Percentiles rank a stretch among this genome's conserved stretches.
Conservation (phyloP, 2,888 invertebrate genomes). For the Drosophila colorata region DNA sequence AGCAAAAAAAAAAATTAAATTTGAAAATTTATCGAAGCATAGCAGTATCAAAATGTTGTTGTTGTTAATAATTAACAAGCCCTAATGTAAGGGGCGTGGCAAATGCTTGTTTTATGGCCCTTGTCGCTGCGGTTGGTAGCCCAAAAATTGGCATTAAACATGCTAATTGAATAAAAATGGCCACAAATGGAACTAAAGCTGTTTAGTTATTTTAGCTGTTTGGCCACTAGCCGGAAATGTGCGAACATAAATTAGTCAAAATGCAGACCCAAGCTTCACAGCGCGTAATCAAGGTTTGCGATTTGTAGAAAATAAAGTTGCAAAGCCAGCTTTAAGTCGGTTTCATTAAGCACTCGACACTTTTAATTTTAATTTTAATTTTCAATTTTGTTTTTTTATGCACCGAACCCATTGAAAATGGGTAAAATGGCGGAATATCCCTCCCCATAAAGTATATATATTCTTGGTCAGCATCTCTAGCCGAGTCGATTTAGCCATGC, state of each 20-base stretch:
- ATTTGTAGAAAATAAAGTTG: not conserved
- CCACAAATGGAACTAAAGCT: conserved; percentile 11
- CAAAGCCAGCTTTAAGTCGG: not conserved
- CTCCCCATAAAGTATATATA: too few species aligned
- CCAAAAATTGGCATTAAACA: conserved; percentile 22
- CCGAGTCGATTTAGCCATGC: too few species aligned
- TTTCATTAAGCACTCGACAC: conserved; percentile 5
- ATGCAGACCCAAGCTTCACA: not conserved
- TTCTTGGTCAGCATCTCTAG: too few species aligned
- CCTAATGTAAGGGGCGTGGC: conserved; percentile 15
- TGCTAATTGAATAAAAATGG: conserved; percentile 41
- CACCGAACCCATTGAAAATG: too few species aligned
- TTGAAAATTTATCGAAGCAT: conserved; percentile 17
- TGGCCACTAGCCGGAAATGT: conserved; percentile 42
- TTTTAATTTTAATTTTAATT: not conserved
- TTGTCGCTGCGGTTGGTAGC: conserved; percentile 2
- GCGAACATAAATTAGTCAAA: conserved; percentile 51
- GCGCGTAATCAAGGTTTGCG: not conserved
- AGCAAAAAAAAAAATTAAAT: conserved; percentile 4
- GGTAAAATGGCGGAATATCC: too few species aligned
- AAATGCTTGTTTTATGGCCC: conserved; percentile 14
- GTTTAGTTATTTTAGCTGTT: conserved; percentile 13
- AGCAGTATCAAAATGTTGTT: conserved; percentile 37
- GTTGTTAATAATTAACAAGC: conserved; percentile 64
- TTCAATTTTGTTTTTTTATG: not conserved